phyloP scores from a whole-genome alignment of 1,140 invertebrate genomes.

The Brachionus rotundiformis region DNA sequence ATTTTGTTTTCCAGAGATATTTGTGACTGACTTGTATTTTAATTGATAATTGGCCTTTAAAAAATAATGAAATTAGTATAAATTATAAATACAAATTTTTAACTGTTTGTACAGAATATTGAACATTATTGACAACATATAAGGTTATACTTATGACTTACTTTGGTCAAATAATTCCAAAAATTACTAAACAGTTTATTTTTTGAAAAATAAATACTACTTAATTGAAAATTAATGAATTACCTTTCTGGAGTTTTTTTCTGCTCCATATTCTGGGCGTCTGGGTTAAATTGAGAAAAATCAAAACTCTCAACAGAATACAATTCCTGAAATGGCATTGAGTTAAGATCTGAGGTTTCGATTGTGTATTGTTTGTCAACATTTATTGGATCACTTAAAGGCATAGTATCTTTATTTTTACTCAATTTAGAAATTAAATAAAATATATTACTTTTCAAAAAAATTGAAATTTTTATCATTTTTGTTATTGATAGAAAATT shows the following conservation, averaged over 20 bases:
- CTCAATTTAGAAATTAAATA: neutral
- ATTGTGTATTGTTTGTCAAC: neutral
- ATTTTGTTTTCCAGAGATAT: neutral
- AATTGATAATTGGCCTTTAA: neutral
- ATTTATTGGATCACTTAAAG: neutral
- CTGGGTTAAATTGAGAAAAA: neutral
- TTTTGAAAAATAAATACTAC: neutral
- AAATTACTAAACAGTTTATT: neutral
- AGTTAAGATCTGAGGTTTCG: neutral
- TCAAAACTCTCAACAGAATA: neutral
- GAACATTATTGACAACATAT: neutral
- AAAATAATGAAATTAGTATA: neutral
- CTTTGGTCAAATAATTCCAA: conserved; percentile 38
- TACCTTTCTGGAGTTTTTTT: neutral
- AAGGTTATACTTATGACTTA: neutral
- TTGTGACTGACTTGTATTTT: neutral
- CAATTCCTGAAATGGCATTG: neutral
- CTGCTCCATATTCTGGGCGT: neutral
- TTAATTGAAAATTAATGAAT: neutral
- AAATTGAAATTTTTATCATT: conserved; percentile 19
- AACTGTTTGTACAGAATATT: neutral
- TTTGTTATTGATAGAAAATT: neutral
- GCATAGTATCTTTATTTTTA: neutral
- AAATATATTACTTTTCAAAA: conserved; percentile 17
- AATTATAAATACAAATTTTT: neutral